These are phyloP conservation scores for Narcine bancroftii DNA, from an alignment of 2,113 vertebrate genomes.

Conservation along the genomic window DNA sequence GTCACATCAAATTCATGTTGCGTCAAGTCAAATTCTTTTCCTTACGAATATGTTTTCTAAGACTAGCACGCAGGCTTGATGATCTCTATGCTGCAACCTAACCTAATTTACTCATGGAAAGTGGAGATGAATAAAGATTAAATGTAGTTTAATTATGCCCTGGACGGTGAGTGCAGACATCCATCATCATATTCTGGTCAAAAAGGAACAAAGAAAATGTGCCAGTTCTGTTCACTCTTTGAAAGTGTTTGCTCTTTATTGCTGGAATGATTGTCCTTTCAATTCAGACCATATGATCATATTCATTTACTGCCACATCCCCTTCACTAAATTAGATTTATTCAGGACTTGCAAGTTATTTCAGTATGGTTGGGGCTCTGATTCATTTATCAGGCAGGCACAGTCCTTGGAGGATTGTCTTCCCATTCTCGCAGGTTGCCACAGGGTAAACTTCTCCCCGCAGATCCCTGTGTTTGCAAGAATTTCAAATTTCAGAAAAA, in stretches of 20 bases:
- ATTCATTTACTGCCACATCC: background rate
- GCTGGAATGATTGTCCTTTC: too few relatives aligned
- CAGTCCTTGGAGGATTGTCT: background rate
- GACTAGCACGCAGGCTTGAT: background rate
- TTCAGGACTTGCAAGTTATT: constrained; percentile 6
- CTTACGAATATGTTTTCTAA: background rate
- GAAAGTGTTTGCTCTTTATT: background rate
- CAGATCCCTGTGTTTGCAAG: background rate
- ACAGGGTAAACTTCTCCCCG: background rate
- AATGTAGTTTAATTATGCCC: constrained; percentile 13
- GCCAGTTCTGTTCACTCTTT: background rate
- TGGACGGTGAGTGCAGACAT: background rate
- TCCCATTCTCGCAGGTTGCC: background rate
- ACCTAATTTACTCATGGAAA: background rate
- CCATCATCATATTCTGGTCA: background rate
- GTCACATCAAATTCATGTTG: too few relatives aligned
- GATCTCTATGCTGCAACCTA: background rate
- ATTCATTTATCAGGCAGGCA: background rate
- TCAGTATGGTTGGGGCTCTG: background rate
- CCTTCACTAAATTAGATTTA: constrained; percentile 8
- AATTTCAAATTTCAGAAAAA: background rate
- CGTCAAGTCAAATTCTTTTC: too few relatives aligned
- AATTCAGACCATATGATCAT: background rate
- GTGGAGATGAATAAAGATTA: background rate
- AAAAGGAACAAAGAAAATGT: background rate